phyloP scores from a whole-genome alignment of 2,888 invertebrate species.

The Eupithecia subumbrata region DNA sequence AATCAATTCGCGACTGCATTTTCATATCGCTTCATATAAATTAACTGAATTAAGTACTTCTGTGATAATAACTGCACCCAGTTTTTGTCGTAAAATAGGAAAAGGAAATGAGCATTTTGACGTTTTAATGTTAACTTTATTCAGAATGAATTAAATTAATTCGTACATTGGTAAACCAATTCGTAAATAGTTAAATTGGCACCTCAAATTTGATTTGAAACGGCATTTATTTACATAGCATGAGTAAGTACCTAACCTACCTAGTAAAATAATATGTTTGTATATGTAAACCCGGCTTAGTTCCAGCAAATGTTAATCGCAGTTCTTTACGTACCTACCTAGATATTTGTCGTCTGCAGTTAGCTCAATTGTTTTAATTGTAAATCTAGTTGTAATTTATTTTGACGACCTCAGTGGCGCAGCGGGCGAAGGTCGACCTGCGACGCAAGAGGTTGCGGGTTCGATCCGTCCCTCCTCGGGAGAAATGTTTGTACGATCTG shows the following conservation, averaged over 20 bases:
- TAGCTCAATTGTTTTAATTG: no score
- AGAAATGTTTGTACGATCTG: no score
- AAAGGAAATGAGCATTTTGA: constrained; percentile 36
- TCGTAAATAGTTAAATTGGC: constrained; percentile 17
- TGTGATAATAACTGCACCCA: constrained; percentile 54
- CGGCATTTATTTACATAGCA: background rate
- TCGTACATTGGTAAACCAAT: constrained; percentile 10
- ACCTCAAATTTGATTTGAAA: background rate
- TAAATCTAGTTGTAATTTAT: no score
- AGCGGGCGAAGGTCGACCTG: no score
- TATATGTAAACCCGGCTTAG: no score
- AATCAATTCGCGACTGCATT: constrained; percentile 62
- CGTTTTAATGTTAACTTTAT: constrained; percentile 38
- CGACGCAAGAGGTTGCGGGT: no score
- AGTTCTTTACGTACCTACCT: no score
- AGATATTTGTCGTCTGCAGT: no score
- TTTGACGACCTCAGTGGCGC: no score
- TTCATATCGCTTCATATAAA: constrained; percentile 58
- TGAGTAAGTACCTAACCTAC: background rate
- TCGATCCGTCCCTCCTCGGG: no score
- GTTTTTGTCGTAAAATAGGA: constrained; percentile 50
- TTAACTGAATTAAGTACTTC: constrained; percentile 56
- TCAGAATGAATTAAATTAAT: constrained; percentile 23
- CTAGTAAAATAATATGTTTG: background rate
- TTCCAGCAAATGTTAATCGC: no score